phyloP scores from a whole-genome alignment of 1,140 invertebrate genomes.

The Plodia interpunctella region DNA sequence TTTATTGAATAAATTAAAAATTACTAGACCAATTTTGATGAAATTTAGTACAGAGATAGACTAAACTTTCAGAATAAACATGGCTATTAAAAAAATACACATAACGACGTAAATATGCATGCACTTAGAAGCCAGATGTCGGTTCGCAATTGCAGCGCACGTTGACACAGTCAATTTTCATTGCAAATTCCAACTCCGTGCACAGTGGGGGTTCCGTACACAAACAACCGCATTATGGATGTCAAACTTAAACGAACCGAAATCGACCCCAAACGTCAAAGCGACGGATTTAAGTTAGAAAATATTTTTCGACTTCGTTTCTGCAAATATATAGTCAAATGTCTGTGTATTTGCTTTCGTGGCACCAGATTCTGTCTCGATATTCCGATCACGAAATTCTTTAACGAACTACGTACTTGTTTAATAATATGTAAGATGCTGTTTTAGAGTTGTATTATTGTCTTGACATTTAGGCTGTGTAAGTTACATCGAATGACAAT shows the following conservation, averaged over 20 bases:
- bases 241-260: slow-evolving; percentile 76
- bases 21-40: not conserved
- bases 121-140: slow-evolving; percentile 35
- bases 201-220: slow-evolving; percentile 48
- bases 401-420: slow-evolving; percentile 15
- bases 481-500: too few relatives aligned
- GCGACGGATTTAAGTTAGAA: not conserved
- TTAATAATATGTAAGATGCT: not conserved
- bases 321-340: not conserved
- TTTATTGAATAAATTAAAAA: too few relatives aligned
- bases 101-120: slow-evolving; percentile 7
- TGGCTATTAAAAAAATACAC: slow-evolving; percentile 11
- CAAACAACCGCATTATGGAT: slow-evolving; percentile 70
- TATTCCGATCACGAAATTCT: not conserved
- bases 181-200: slow-evolving; percentile 73
- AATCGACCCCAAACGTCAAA: slow-evolving; percentile 39
- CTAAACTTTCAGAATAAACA: too few relatives aligned
- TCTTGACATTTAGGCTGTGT: not conserved
- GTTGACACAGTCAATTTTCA: slow-evolving; percentile 70
- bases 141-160: slow-evolving; percentile 60
- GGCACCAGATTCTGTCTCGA: not conserved
- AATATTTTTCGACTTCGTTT: slow-evolving; percentile 15
- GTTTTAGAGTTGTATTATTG: not conserved
- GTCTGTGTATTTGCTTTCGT: not conserved
- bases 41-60: too few relatives aligned